Percentiles rank a stretch among this genome's conserved stretches.
phyloP scores from a whole-genome alignment of 2,888 invertebrate genomes.

The Acleris literana region DNA sequence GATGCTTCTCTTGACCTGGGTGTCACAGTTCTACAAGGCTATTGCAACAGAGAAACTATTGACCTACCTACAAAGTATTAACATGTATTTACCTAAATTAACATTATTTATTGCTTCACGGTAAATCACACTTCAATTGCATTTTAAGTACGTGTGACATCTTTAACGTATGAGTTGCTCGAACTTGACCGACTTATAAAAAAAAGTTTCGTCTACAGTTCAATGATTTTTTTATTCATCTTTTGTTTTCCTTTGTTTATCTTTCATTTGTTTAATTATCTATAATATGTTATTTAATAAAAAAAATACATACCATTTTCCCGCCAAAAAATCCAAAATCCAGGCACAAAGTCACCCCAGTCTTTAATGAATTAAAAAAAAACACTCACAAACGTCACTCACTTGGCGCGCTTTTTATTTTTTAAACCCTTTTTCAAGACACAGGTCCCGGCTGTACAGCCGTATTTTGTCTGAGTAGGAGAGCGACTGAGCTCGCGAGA shows the following conservation, averaged over 20 bases:
- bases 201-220: neutral
- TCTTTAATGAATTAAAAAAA: slow-evolving; percentile 39
- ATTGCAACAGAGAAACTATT: too few species aligned
- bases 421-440: slow-evolving; percentile 35
- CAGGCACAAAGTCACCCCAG: slow-evolving; percentile 44
- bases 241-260: neutral
- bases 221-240: neutral
- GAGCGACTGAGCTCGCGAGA: slow-evolving; percentile 49
- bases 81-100: slow-evolving; percentile 13
- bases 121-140: neutral
- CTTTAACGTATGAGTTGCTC: neutral
- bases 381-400: slow-evolving; percentile 51
- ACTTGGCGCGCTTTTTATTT: slow-evolving; percentile 43
- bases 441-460: slow-evolving; percentile 12
- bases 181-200: slow-evolving; percentile 18
- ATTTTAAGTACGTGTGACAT: slow-evolving; percentile 27
- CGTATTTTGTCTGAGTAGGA: slow-evolving; percentile 19
- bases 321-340: slow-evolving; percentile 44
- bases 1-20: too few species aligned
- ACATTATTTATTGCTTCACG: slow-evolving; percentile 20
- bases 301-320: too few species aligned
- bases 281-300: too few species aligned
- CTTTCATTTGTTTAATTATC: neutral
- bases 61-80: too few species aligned
- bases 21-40: too few species aligned